Evolutionary conservation across 2,888 invertebrate genomes (phyloP), one percentile per base, ranked within the genome.

Genomic region (Argyra leucocephala): DNA sequence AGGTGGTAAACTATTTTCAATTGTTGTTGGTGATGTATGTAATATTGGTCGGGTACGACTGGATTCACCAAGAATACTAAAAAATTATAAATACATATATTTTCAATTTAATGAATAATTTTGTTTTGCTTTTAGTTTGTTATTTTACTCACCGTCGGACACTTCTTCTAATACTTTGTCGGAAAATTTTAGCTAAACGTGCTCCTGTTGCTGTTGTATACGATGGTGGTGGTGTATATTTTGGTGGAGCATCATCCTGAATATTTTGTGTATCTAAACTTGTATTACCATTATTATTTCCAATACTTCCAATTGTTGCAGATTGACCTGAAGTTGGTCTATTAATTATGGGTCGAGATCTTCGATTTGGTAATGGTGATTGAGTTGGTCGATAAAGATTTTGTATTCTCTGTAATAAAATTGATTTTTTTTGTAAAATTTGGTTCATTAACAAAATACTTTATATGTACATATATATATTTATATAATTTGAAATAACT

Each of bases 151-250:
- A 78, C 78, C 91, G 84, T 67, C 93, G 80, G 63, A 92, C 88
- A 77, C 92, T 92, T 65, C 91, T 82, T 37, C 92, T 80, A 63
- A 93, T 84, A 71, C 91, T 91, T 73, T 90, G 88, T 0, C 92
- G 83, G 31, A 89, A 74, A 72, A 89, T 81, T 74, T 88, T 89
- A 7, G 89, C 88, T 66, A 93, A 83, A 57, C 91, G 80, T 0
- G 91, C 92, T 1, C 94, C 93, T 0, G 94, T 94, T 1, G 94
- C 94, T 5, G 93, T 93, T 36, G 93, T 91, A 76, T 94, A 94
- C 0, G 92, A 92, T 0, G 94, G 94, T 2, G 95, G 95, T 1
- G 95, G 94, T 0, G 93, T 94, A 80, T 95, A 94, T 78, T 94
- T 94, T 63, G 94, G 94, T 4, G 93, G 93, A 1, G 92, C 91